A percentile compares a stretch with the other conserved stretches of the same genome.
Evolutionary conservation across 2,113 vertebrate species (phyloP).

Genomic region (Catharus bicknelli): DNA sequence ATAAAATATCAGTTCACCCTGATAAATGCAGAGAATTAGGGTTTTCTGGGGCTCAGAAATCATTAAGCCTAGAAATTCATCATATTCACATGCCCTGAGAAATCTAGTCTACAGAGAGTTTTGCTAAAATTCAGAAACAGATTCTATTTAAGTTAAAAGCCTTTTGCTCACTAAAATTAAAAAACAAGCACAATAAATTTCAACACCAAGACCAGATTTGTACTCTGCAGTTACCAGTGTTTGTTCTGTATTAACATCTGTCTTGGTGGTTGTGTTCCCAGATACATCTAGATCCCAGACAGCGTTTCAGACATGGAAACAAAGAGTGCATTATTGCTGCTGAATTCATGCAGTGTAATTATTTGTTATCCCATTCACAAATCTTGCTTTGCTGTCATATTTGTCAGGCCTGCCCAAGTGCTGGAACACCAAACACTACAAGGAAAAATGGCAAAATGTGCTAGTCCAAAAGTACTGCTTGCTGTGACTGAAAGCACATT

Average conservation of each 20-base stretch:
- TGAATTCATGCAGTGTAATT: neutral
- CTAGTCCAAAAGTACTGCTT: neutral
- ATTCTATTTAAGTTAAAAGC: neutral
- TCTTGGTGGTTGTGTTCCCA: neutral
- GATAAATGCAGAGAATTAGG: neutral
- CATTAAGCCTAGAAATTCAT: neutral
- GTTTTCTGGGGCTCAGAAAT: neutral
- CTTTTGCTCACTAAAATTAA: neutral
- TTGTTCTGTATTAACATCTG: neutral
- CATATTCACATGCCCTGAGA: neutral
- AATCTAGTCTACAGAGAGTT: neutral
- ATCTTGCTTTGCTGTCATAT: neutral
- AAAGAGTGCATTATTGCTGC: neutral
- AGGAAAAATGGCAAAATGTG: neutral
- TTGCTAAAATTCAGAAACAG: neutral
- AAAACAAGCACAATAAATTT: neutral
- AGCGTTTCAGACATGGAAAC: neutral
- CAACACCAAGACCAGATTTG: neutral
- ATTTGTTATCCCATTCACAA: neutral
- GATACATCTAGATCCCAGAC: neutral
- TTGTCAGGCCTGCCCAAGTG: neutral
- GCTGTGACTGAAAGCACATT: neutral
- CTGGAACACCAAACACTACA: neutral
- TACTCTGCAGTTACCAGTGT: neutral
- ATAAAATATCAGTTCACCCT: neutral